phyloP scores from a whole-genome alignment of 2,888 invertebrate species.

The Caenorhabditis sp. region DNA sequence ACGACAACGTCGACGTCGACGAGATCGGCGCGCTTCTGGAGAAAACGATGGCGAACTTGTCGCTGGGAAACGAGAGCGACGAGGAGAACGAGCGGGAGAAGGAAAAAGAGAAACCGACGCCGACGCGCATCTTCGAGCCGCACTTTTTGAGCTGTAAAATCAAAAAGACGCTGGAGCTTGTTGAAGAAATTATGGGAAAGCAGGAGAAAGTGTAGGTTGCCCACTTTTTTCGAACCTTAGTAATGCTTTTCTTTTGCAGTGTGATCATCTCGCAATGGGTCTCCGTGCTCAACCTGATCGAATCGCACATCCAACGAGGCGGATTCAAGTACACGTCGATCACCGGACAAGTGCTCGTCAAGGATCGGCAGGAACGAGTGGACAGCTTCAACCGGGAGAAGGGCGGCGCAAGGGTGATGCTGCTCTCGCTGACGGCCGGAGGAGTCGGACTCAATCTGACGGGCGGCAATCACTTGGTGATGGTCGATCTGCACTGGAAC shows the following conservation, averaged over 20 bases:
- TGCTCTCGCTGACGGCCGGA: slow-evolving; percentile 92
- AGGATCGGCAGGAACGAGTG: slow-evolving; percentile 80
- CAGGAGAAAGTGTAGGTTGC: slow-evolving; percentile 59
- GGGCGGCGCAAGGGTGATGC: slow-evolving; percentile 83
- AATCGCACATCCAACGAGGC: slow-evolving; percentile 82
- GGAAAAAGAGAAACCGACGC: neutral
- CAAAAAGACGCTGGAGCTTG: slow-evolving; percentile 53
- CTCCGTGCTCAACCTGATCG: slow-evolving; percentile 86
- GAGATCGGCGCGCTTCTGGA: slow-evolving; percentile 57
- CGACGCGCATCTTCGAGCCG: slow-evolving; percentile 63
- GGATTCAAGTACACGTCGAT: slow-evolving; percentile 83
- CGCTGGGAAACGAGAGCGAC: slow-evolving; percentile 53
- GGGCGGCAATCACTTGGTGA: slow-evolving; percentile 91
- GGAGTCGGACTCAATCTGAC: slow-evolving; percentile 94
- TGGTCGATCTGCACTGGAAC: slow-evolving; percentile 95
- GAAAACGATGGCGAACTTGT: slow-evolving; percentile 65
- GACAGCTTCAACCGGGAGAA: slow-evolving; percentile 85
- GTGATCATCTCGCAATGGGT: slow-evolving; percentile 94
- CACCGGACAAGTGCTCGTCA: slow-evolving; percentile 85
- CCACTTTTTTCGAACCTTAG: neutral
- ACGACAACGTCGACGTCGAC: slow-evolving; percentile 43
- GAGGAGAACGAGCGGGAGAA: neutral
- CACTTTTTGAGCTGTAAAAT: slow-evolving; percentile 48
- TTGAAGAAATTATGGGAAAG: slow-evolving; percentile 51
- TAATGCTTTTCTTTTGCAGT: slow-evolving; percentile 64